phyloP scores from a whole-genome alignment of 2,113 vertebrate genomes.

The Siniperca knerii region DNA sequence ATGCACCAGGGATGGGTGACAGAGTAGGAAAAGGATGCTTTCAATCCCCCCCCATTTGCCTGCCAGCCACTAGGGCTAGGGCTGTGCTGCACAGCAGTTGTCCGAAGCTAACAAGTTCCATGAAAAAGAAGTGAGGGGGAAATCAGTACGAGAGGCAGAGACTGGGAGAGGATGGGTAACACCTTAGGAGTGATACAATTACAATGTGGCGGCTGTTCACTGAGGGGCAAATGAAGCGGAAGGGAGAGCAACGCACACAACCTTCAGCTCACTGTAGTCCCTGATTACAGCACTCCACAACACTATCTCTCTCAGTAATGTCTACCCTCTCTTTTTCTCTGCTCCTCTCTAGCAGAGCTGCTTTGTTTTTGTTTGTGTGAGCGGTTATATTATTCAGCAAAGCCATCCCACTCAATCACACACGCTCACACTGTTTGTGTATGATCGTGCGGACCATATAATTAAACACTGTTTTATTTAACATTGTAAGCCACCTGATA shows the following conservation, averaged over 20 bases:
- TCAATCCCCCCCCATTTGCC: neutral
- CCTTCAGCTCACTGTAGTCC: neutral
- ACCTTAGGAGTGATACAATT: slow-evolving; percentile 8
- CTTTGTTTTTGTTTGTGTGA: slow-evolving; percentile 33
- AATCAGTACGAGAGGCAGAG: neutral
- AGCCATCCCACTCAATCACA: slow-evolving; percentile 12
- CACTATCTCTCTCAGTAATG: slow-evolving; percentile 14
- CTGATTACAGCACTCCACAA: slow-evolving; percentile 16
- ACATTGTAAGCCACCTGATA: slow-evolving; percentile 2
- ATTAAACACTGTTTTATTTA: slow-evolving; percentile 52
- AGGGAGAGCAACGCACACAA: neutral
- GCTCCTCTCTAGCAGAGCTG: neutral
- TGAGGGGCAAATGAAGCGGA: slow-evolving; percentile 10
- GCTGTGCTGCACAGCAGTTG: slow-evolving; percentile 48
- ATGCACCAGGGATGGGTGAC: neutral
- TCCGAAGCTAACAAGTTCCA: slow-evolving; percentile 36
- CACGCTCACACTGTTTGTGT: neutral
- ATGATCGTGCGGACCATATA: neutral
- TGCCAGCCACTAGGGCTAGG: slow-evolving; percentile 24
- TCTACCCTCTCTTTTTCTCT: neutral
- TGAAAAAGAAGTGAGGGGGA: neutral
- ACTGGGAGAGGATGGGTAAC: neutral
- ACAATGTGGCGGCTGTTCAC: slow-evolving; percentile 6
- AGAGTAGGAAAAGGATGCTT: slow-evolving; percentile 12
- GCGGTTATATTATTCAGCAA: slow-evolving; percentile 24